Percentiles rank a stretch among this genome's conserved stretches.
phyloP scores from a whole-genome alignment of 2,888 invertebrate species.

The Drosophila lacicola region DNA sequence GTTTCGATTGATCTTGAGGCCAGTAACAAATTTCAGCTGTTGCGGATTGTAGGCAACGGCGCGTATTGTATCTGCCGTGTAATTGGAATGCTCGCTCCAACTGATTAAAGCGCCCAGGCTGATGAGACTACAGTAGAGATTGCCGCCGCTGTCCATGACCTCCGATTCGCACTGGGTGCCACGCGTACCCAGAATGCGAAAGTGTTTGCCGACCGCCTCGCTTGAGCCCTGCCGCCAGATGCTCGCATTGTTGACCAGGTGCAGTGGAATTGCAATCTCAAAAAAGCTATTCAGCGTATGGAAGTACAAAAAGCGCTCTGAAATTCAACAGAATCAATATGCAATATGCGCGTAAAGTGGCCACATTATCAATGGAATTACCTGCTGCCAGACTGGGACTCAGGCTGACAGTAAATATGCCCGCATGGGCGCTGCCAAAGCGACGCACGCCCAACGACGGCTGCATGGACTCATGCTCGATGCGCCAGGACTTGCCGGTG shows the following conservation, averaged over 20 bases:
- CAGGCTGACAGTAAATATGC: constrained; percentile 82
- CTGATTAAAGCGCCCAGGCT: constrained; percentile 90
- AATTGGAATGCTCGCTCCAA: constrained; percentile 89
- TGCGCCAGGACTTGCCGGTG: constrained; percentile 86
- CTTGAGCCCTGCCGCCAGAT: constrained; percentile 85
- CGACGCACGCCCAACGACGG: constrained; percentile 84
- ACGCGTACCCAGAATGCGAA: constrained; percentile 86
- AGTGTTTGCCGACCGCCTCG: constrained; percentile 83
- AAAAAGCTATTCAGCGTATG: constrained; percentile 88
- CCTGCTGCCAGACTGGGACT: constrained; percentile 66
- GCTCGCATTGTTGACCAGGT: constrained; percentile 86
- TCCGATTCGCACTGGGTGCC: constrained; percentile 91
- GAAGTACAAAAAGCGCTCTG: constrained; percentile 87
- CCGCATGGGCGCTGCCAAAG: constrained; percentile 74
- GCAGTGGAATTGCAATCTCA: constrained; percentile 87
- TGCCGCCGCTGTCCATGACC: constrained; percentile 89
- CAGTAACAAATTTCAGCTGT: constrained; percentile 90
- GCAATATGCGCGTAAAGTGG: background rate
- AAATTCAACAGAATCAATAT: background rate
- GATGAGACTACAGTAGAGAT: constrained; percentile 90
- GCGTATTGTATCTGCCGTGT: constrained; percentile 85
- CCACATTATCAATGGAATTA: constrained; percentile 6
- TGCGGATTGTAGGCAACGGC: constrained; percentile 87
- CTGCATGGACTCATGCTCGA: constrained; percentile 86
- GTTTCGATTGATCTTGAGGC: constrained; percentile 89